A percentile compares a stretch with the other conserved stretches of the same genome.
These are phyloP conservation scores for Tetanocera ferruginea DNA, from an alignment of 2,888 invertebrate species.

Conservation along the genomic window DNA sequence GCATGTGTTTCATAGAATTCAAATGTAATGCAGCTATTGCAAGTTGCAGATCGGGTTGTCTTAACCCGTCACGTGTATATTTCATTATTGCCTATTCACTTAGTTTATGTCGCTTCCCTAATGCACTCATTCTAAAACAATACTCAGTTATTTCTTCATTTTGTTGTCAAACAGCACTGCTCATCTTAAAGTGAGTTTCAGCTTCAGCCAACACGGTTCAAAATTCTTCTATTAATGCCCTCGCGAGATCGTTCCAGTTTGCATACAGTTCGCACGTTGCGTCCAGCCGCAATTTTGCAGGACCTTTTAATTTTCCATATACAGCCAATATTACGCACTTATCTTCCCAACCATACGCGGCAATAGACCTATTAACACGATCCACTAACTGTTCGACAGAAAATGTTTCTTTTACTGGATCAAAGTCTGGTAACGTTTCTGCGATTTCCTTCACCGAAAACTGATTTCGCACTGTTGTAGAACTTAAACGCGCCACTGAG, in stretches of 20 bases:
- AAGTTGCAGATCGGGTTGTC: constrained; percentile 34
- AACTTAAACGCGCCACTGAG: too few species aligned
- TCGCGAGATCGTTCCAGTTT: not conserved
- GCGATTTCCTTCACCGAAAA: too few species aligned
- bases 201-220: not conserved
- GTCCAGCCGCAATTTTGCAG: too few species aligned
- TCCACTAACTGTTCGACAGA: too few species aligned
- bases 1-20: constrained; percentile 35
- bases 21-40: constrained; percentile 23
- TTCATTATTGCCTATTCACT: constrained; percentile 33
- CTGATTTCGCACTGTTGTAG: too few species aligned
- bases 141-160: too few species aligned
- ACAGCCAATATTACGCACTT: too few species aligned
- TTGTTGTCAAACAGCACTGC: not conserved
- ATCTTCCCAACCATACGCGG: too few species aligned
- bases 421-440: too few species aligned
- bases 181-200: not conserved
- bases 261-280: not conserved
- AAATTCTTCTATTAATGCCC: not conserved
- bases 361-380: too few species aligned
- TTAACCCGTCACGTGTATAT: constrained; percentile 39
- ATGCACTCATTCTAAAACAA: not conserved
- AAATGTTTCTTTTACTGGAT: not conserved
- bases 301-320: too few species aligned
- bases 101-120: not conserved